A percentile compares a stretch with the other conserved stretches of the same genome.
Evolutionary conservation across 2,797 vertebrate species (phyloP).

Genomic region (Limosa lapponica): DNA sequence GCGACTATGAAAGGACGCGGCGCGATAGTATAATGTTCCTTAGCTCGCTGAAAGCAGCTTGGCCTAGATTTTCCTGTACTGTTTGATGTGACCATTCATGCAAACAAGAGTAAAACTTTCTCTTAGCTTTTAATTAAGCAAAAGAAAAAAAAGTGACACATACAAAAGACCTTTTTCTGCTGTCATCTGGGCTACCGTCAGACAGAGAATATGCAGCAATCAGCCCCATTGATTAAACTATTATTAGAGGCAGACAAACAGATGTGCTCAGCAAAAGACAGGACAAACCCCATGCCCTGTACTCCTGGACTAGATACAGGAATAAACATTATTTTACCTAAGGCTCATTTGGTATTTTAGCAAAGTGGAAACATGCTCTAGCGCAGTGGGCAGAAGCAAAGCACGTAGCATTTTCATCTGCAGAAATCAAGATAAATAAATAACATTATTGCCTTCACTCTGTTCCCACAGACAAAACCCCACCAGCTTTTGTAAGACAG

Average conservation of each 20-base stretch:
- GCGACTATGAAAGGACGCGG: background rate
- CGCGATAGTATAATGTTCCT: conserved; percentile 29
- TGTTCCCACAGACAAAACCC: background rate
- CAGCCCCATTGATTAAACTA: conserved; percentile 42
- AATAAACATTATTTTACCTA: background rate
- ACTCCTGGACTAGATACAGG: background rate
- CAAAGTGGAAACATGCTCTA: background rate
- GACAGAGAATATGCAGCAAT: background rate
- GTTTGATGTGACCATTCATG: conserved; percentile 66
- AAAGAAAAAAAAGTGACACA: background rate
- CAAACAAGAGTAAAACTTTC: conserved; percentile 61
- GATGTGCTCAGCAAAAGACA: background rate
- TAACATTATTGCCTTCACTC: background rate
- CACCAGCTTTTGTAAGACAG: background rate
- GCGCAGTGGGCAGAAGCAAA: background rate
- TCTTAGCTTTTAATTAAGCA: conserved; percentile 49
- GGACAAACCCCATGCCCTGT: background rate
- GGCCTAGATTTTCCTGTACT: conserved; percentile 60
- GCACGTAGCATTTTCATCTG: background rate
- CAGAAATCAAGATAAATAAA: background rate
- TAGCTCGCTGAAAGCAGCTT: conserved; percentile 56
- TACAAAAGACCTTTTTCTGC: background rate
- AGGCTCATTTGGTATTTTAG: background rate
- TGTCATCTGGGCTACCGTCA: background rate
- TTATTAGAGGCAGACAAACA: conserved; percentile 39